Percentiles rank a stretch among this genome's conserved stretches.
Conservation (phyloP, 2,888 invertebrate species). For the Melinopterus prodromus region DNA sequence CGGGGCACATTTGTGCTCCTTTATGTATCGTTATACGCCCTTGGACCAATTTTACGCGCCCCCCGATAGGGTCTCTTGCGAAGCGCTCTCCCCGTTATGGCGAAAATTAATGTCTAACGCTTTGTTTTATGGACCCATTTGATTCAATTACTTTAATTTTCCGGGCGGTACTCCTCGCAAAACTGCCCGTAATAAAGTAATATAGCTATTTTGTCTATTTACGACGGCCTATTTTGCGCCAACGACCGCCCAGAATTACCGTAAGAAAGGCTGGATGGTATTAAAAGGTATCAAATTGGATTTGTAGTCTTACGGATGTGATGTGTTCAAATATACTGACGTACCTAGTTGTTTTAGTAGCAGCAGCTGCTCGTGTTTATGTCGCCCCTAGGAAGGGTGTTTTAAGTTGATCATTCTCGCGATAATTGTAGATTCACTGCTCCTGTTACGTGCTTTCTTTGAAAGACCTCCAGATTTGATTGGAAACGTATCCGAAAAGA, state of each 20-base stretch:
- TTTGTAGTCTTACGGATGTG: background rate
- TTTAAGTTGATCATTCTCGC: too few species aligned
- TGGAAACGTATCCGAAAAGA: too few species aligned
- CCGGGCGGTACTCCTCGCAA: slow-evolving; percentile 14
- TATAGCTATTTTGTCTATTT: slow-evolving; percentile 24
- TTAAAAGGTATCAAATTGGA: background rate
- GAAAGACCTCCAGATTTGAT: too few species aligned
- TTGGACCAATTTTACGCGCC: background rate
- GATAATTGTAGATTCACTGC: too few species aligned
- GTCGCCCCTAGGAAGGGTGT: too few species aligned
- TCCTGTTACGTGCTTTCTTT: too few species aligned
- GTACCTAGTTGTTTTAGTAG: too few species aligned
- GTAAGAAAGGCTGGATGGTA: background rate
- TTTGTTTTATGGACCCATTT: slow-evolving; percentile 25
- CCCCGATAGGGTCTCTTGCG: background rate
- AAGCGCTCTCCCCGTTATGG: slow-evolving; percentile 13
- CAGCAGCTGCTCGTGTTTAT: too few species aligned
- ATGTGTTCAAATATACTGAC: background rate
- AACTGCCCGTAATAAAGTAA: slow-evolving; percentile 19
- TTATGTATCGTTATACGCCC: slow-evolving; percentile 4
- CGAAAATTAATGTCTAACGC: slow-evolving; percentile 22
- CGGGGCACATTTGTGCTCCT: background rate
- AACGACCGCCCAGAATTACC: background rate
- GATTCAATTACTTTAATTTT: slow-evolving; percentile 23
- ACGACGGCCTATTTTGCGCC: slow-evolving; percentile 8